phyloP scores from a whole-genome alignment of 2,888 invertebrate genomes.

The Hydrotaea cyrtoneurina region DNA sequence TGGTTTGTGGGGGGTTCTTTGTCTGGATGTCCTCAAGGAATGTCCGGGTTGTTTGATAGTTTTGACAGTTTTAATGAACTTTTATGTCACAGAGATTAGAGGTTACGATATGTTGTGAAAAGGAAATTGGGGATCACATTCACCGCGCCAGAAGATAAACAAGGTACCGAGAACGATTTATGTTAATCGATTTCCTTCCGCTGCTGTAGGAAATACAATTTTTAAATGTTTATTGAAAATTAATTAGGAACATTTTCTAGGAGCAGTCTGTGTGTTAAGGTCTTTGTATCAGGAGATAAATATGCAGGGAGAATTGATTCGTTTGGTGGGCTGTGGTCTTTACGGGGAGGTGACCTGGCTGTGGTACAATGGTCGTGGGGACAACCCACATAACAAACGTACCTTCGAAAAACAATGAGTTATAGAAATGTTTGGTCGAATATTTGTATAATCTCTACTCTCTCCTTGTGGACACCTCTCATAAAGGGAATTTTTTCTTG shows the following conservation, averaged over 20 bases:
- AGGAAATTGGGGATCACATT: slow-evolving; percentile 56
- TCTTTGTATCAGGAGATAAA: background rate
- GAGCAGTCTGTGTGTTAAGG: background rate
- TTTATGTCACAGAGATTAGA: slow-evolving; percentile 58
- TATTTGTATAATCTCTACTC: no score
- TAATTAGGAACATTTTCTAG: background rate
- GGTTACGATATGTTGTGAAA: slow-evolving; percentile 45
- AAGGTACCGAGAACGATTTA: slow-evolving; percentile 37
- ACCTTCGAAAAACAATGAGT: no score
- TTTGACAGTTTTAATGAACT: slow-evolving; percentile 67
- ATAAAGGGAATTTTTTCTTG: no score
- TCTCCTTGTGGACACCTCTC: no score
- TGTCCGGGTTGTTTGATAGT: slow-evolving; percentile 62
- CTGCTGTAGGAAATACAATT: background rate
- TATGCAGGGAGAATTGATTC: no score
- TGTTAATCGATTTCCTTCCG: slow-evolving; percentile 57
- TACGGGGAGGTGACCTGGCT: background rate
- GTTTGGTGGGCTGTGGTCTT: no score
- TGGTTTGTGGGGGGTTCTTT: slow-evolving; percentile 28
- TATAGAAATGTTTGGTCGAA: no score
- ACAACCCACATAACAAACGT: no score
- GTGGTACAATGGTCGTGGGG: no score
- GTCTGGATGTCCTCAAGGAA: slow-evolving; percentile 54
- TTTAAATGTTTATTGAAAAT: slow-evolving; percentile 13
- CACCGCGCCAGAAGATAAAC: background rate